phyloP scores from a whole-genome alignment of 2,797 vertebrate species.

The Paratrypauchen microcephalus region DNA sequence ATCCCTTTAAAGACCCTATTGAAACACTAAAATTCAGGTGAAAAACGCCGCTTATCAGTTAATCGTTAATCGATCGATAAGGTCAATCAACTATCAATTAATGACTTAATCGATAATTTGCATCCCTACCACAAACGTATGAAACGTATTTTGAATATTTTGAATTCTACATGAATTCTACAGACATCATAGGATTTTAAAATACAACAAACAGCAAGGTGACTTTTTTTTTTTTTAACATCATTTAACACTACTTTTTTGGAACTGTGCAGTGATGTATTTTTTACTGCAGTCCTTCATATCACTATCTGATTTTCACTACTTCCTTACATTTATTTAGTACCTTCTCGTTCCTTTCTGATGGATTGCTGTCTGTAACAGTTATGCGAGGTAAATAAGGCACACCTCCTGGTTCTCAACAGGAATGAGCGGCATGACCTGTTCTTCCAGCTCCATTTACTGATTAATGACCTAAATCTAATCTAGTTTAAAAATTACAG shows the following conservation, averaged over 20 bases:
- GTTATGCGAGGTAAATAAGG: background rate
- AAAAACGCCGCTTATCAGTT: too few relatives aligned
- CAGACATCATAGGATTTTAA: too few relatives aligned
- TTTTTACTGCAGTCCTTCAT: background rate
- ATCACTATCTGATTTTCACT: background rate
- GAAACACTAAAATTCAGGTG: too few relatives aligned
- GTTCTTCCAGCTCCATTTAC: slow-evolving; percentile 3
- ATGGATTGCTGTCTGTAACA: background rate
- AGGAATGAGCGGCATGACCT: background rate
- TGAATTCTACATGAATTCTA: too few relatives aligned
- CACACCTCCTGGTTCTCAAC: slow-evolving; percentile 7
- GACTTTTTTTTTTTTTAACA: too few relatives aligned
- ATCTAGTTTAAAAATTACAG: slow-evolving; percentile 4
- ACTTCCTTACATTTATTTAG: background rate
- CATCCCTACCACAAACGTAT: too few relatives aligned
- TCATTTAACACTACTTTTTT: background rate
- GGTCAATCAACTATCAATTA: too few relatives aligned
- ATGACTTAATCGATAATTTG: too few relatives aligned
- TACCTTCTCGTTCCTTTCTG: background rate
- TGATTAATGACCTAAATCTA: slow-evolving; percentile 10
- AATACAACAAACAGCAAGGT: too few relatives aligned
- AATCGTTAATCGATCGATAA: too few relatives aligned
- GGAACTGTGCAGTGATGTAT: background rate
- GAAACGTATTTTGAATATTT: too few relatives aligned
- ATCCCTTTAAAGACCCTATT: too few relatives aligned